Evolutionary conservation across 2,888 invertebrate species (phyloP), one percentile per base, ranked within the genome.

Genomic region (Halocaridina rubra): DNA sequence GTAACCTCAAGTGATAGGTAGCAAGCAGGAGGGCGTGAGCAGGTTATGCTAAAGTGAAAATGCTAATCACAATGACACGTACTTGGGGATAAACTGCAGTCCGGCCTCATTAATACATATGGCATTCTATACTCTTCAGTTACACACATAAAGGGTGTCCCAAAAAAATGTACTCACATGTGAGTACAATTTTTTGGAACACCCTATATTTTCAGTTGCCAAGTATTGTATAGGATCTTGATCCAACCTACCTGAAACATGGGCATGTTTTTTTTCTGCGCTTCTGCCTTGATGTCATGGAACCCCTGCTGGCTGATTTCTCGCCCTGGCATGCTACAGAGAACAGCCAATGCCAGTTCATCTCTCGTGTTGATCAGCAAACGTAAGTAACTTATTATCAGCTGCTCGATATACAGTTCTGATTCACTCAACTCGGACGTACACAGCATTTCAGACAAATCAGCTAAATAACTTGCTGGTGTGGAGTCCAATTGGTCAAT

Each of bases 351-450:
- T 13, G 88, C 88, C 71, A 88, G 61, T 71, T 88, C 88, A 61
- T 88, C 88, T 0, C 88, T 71, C 0, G 88, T 77, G 71, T 88
- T 88, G 8, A 88, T 22, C 53, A 88, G 75, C n/a, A 88, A 71
- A 19, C 88, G 79, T 22, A 88, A 27, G 59, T 86, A 81, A 7
- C 80, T 67, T 24, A 86, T 29, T 33, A 86, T 59, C 8, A 86
- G 75, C 64, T 82, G 75, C 30, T 82, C 82, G 1, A 82, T 16
- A n/a, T 82, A 82, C 10, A 39, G 22, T 71, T 82, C 77, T 0
- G 82, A 78, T n/a, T 82, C 82, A 24, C 72, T 82, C 7, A 33
- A 24, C 13, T 24, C 22, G 13, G 19, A 22, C 16, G 27, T 57
- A 39, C 33, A 32, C 1, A 16, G 16, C 22, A 22, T 39, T 80